These are phyloP conservation scores for Cancer borealis DNA, from an alignment of 2,888 invertebrate genomes.

Conservation along the genomic window DNA sequence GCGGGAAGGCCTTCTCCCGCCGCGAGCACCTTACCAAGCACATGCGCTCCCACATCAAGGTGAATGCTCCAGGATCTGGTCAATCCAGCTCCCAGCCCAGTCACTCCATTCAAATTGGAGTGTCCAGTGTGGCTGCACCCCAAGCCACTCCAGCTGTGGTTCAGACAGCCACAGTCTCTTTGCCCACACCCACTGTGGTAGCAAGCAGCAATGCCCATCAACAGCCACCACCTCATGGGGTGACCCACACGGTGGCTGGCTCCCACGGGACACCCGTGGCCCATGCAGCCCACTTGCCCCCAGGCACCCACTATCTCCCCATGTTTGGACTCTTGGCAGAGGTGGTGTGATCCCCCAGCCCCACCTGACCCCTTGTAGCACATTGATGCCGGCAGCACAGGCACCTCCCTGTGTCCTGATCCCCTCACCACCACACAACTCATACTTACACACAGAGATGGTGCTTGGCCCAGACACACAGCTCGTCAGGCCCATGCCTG, in stretches of 20 bases:
- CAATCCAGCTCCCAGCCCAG: conserved; percentile 63
- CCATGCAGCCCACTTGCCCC: conserved; percentile 75
- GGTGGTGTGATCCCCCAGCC: conserved; percentile 69
- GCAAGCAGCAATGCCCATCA: conserved; percentile 73
- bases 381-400: conserved; percentile 63
- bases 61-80: conserved; percentile 46
- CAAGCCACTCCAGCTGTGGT: conserved; percentile 67
- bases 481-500: conserved; percentile 39
- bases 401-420: conserved; percentile 50
- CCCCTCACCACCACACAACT: conserved; percentile 53
- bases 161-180: conserved; percentile 64
- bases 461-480: conserved; percentile 53
- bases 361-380: conserved; percentile 49
- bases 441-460: conserved; percentile 52
- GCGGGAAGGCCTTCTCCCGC: conserved; percentile 76
- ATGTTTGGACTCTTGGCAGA: conserved; percentile 77
- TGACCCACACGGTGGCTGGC: conserved; percentile 71
- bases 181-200: conserved; percentile 71
- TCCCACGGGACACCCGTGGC: conserved; percentile 76
- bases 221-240: conserved; percentile 69
- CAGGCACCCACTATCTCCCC: conserved; percentile 75
- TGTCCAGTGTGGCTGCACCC: conserved; percentile 65
- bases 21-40: conserved; percentile 76
- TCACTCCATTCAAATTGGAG: conserved; percentile 68
- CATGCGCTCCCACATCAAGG: conserved; percentile 74